Evolutionary conservation across 2,888 invertebrate species (phyloP).

Genomic region (Rhopalosiphum nymphaeae): DNA sequence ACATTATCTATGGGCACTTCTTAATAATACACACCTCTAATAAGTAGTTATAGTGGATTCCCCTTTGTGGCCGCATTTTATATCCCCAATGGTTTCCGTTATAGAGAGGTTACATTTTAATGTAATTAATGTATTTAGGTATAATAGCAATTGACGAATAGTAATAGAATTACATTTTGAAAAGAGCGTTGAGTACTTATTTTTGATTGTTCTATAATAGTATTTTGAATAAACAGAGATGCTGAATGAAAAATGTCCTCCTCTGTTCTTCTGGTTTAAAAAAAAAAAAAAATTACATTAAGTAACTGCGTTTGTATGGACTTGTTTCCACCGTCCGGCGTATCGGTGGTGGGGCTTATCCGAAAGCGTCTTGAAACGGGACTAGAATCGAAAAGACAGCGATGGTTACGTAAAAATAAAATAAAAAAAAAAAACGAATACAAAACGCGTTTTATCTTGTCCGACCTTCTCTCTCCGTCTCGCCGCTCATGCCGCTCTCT

Average conservation of each 20-base stretch:
- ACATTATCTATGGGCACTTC: no score
- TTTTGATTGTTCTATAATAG: not conserved
- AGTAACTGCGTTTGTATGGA: not conserved
- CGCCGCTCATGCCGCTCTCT: not conserved
- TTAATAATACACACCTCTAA: no score
- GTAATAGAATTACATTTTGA: not conserved
- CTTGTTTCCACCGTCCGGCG: not conserved
- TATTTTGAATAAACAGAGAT: not conserved
- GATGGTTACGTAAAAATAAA: slow-evolving; percentile 26
- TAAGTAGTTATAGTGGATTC: no score
- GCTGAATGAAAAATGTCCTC: not conserved
- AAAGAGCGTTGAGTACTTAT: not conserved
- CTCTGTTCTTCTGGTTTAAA: not conserved
- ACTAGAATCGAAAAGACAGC: not conserved
- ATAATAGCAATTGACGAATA: not conserved
- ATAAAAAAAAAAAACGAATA: slow-evolving; percentile 17
- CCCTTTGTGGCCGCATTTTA: not conserved
- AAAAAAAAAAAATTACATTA: not conserved
- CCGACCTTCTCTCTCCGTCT: not conserved
- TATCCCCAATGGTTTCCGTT: not conserved
- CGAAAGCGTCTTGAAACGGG: not conserved
- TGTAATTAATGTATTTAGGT: no score
- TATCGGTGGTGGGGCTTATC: not conserved
- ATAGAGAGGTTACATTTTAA: not conserved
- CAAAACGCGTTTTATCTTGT: slow-evolving; percentile 15